Evolutionary conservation across 2,888 invertebrate genomes (phyloP).

Genomic region (Drosophila quinaria): DNA sequence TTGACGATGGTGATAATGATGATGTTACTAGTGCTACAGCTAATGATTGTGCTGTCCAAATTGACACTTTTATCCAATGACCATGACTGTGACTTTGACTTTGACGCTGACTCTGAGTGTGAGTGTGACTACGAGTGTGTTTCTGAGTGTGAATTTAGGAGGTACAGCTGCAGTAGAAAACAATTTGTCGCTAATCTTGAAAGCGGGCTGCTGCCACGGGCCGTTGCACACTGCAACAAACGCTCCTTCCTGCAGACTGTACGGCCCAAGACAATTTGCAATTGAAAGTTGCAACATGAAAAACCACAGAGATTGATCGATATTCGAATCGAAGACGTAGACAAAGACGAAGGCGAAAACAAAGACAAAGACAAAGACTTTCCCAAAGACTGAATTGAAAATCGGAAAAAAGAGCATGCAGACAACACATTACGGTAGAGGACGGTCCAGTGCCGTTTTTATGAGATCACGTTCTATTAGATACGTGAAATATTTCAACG

Average conservation of each 20-base stretch:
- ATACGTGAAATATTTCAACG: slow-evolving; percentile 82
- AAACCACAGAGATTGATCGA: slow-evolving; percentile 57
- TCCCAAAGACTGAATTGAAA: slow-evolving; percentile 45
- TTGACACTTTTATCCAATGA: slow-evolving; percentile 83
- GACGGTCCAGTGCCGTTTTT: slow-evolving; percentile 54
- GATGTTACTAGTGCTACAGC: slow-evolving; percentile 33
- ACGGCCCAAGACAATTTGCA: slow-evolving; percentile 48
- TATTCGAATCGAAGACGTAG: slow-evolving; percentile 33
- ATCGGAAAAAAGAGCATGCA: slow-evolving; percentile 20
- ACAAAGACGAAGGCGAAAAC: slow-evolving; percentile 47
- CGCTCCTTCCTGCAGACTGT: slow-evolving; percentile 27
- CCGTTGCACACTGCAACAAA: slow-evolving; percentile 46
- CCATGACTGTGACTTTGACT: slow-evolving; percentile 81
- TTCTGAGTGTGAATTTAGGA: slow-evolving; percentile 23
- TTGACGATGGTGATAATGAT: slow-evolving; percentile 26
- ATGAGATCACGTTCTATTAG: slow-evolving; percentile 84
- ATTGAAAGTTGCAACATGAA: slow-evolving; percentile 68
- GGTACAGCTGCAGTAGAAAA: slow-evolving; percentile 45
- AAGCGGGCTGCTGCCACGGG: slow-evolving; percentile 28
- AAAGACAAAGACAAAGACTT: slow-evolving; percentile 54
- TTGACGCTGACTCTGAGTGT: slow-evolving; percentile 11
- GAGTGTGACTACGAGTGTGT: slow-evolving; percentile 14
- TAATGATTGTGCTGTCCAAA: slow-evolving; percentile 60
- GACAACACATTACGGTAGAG: slow-evolving; percentile 28
- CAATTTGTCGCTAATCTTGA: slow-evolving; percentile 69